Percentiles rank a stretch among this genome's conserved stretches.
These are phyloP conservation scores for Pemphigus obesinymphae DNA, from an alignment of 1,140 invertebrate species.

Conservation along the genomic window DNA sequence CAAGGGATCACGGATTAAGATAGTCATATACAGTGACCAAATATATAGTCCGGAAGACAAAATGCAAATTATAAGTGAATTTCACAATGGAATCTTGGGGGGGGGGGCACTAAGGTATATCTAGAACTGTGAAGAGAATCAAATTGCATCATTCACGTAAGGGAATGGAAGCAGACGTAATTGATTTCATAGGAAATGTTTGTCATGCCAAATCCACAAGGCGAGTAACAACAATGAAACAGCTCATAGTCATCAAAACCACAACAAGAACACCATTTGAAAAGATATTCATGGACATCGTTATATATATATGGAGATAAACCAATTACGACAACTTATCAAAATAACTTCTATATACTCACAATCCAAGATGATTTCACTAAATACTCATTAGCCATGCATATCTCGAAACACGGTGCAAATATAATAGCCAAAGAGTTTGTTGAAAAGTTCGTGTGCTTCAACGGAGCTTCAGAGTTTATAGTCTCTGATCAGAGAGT, in stretches of 20 bases:
- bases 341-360: neutral
- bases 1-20: neutral
- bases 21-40: too few species aligned
- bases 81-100: neutral
- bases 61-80: neutral
- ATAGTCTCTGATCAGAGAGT: neutral
- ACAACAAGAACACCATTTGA: neutral
- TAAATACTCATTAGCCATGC: neutral
- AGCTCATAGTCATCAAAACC: too few species aligned
- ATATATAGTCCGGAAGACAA: neutral
- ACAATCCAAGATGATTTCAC: neutral
- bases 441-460: neutral
- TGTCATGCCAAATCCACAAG: neutral
- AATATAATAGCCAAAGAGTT: neutral
- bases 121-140: too few species aligned
- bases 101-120: neutral
- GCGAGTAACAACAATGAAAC: too few species aligned
- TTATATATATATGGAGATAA: too few species aligned
- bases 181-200: neutral
- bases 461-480: neutral
- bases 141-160: too few species aligned
- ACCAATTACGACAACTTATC: neutral
- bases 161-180: neutral
- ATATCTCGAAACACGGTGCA: neutral
- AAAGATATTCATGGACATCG: neutral